Base-by-base conservation (phyloP, 2,113 vertebrate species). In the Tangachromis dhanisi region DNA sequence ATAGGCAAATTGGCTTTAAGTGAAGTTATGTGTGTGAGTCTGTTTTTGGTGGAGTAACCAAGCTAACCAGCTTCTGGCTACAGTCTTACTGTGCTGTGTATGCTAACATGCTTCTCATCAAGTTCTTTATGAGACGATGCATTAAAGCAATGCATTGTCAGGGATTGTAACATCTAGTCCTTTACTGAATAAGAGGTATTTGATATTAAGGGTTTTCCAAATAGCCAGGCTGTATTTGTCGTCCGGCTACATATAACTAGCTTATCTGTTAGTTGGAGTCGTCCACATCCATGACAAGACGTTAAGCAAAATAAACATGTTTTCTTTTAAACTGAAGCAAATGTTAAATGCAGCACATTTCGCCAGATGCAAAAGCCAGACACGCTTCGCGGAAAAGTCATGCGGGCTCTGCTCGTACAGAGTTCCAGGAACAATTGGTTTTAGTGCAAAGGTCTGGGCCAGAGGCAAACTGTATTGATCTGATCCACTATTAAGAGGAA, bases 381-480 rank as follows among this genome's bases (percentile, higher is more conserved):
- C 80, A 82, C 24, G 26, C 47, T 92, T 91, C 82, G 59, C 26
- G 89, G 87, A 90, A 92, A 94, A 86, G 63, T 80, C 42, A 42
- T 79, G 76, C 16, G 49, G n/a, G 76, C 81, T 82, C 40, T 84
- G 88, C 66, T 80, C 24, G 78, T 51, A 83, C 81, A 86, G 83
- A 91, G 80, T 94, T 95, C 91, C 83, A 89, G 87, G 93, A 95
- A 95, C 92, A 94, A 95, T 94, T 90, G 91, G 88, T 90, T 91
- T 93, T 87, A 90, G 93, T 88, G 89, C 90, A 93, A 94, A 95
- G 89, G 94, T 95, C 93, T 93, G 81, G 51, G 94, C 93, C 95
- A 57, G 87, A 89, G 94, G 95, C 94, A 33, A 89, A 51, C 45
- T 40, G 86, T 83, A 96, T 95, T 95, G 94, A 96, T 96, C 94